Evolutionary conservation across 2,888 invertebrate genomes (phyloP).

Genomic region (Drosophila anomalata): DNA sequence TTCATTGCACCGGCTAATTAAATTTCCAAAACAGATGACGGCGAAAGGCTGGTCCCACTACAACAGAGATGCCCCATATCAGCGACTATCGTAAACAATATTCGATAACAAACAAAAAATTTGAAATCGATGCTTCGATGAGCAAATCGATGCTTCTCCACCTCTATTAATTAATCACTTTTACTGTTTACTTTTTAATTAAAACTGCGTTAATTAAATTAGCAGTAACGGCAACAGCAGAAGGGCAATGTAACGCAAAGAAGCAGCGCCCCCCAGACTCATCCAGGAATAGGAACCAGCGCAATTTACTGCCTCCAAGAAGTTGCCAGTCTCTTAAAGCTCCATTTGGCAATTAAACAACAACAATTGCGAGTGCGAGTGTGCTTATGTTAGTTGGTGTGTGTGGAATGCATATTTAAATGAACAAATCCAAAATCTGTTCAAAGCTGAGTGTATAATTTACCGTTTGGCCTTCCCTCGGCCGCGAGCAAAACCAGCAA

Average conservation of each 20-base stretch:
- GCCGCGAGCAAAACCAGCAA: conserved; percentile 47
- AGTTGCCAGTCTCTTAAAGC: conserved; percentile 7
- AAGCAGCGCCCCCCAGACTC: not conserved
- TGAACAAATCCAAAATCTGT: conserved; percentile 9
- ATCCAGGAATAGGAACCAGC: conserved; percentile 1
- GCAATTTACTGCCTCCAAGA: conserved; percentile 9
- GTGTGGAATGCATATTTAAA: conserved; percentile 38
- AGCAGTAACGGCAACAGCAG: conserved; percentile 20
- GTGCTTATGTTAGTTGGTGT: conserved; percentile 10
- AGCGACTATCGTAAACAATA: not conserved
- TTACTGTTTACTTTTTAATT: conserved; percentile 51
- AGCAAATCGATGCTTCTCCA: not conserved
- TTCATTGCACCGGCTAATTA: conserved; percentile 35
- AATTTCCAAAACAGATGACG: conserved; percentile 17
- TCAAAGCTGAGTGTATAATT: conserved; percentile 56
- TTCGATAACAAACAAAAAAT: not conserved
- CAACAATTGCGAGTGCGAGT: conserved; percentile 18
- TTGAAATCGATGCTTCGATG: not conserved
- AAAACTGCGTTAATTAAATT: conserved; percentile 48
- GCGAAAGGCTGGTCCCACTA: conserved; percentile 11
- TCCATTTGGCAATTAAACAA: conserved; percentile 32
- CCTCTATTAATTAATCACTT: conserved; percentile 45
- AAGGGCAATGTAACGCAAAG: conserved; percentile 8
- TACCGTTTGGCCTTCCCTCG: conserved; percentile 68
- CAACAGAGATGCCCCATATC: not conserved